A percentile compares a stretch with the other conserved stretches of the same genome.
phyloP scores from a whole-genome alignment of 2,113 vertebrate species.

The Gallinago paraguaiae region DNA sequence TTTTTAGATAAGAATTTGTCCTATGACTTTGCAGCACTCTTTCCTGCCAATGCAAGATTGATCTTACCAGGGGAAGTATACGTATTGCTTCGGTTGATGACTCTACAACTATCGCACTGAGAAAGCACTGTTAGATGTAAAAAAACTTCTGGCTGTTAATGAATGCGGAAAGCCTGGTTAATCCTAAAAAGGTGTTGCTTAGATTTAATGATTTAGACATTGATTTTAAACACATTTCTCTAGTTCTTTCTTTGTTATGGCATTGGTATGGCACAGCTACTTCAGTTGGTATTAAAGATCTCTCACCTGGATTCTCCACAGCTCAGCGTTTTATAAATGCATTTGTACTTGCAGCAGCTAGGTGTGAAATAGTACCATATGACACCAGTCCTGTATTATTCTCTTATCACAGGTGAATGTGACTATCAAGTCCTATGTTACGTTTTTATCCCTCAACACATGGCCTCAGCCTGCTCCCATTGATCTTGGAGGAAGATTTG shows the following conservation, averaged over 20 bases:
- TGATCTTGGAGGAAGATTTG: background rate
- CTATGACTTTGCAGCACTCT: background rate
- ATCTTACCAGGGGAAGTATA: background rate
- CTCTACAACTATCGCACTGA: background rate
- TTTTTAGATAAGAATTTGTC: slow-evolving; percentile 1
- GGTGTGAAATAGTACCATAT: background rate
- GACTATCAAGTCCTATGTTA: background rate
- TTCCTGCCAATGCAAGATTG: background rate
- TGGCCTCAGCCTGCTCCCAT: background rate
- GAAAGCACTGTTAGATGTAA: background rate
- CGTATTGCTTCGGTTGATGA: background rate
- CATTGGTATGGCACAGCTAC: background rate
- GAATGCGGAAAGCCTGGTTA: background rate
- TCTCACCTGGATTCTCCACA: background rate
- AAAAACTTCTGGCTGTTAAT: background rate
- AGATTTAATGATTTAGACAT: background rate
- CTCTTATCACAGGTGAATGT: background rate
- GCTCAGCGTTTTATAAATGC: background rate
- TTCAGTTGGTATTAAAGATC: background rate
- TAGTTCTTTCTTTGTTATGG: background rate
- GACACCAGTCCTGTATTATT: background rate
- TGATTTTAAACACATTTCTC: background rate
- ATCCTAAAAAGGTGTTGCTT: background rate
- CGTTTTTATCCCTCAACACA: background rate
- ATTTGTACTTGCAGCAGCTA: background rate